Base-by-base conservation (phyloP, 2,113 vertebrate species). In the Tringa solitaria region DNA sequence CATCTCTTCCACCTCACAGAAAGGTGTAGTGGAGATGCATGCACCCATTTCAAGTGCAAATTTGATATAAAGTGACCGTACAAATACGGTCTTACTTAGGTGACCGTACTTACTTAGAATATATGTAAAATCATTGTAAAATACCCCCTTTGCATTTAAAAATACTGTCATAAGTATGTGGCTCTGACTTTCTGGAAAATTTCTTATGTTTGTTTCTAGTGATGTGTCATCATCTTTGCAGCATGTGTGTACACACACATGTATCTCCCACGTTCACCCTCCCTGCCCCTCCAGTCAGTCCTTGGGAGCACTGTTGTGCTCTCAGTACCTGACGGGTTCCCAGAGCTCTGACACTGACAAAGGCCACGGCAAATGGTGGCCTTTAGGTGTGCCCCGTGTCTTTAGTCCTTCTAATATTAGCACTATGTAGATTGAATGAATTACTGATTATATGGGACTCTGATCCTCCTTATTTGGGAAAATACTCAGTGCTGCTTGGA, bases 201-300 rank as follows among this genome's bases (percentile, higher is more conserved):
- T 30, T 94, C 35, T 68, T 41, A 6, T 1, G 14, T 24, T 23
- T 93, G 2, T 67, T 93, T 10, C 28, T 22, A 20, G 27, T 39
- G 33, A 46, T 54, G 22, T 41, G 6, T 28, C 16, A 2, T n/a
- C 6, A 0, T 39, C 35, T 88, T 70, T 43, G 32, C 20, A 75
- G 60, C 10, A 6, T 3, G 2, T 13, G 13, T 63, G 27, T 27
- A 12, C 22, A 20, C 10, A 27, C 28, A 6, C 3, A 0, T 3
- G 1, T 35, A 10, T 70, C 15, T 78, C 16, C 24, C 9, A 1
- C 18, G 41, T 33, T 48, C 14, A 7, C 5, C 10, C 65, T 32
- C 18, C 35, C 51, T 79, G 48, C 30, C 11, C 5, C 22, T 50
- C 10, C 0, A 0, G 30, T n/a, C n/a, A 24, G n/a, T 39, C 37